Evolutionary conservation across 1,140 invertebrate genomes (phyloP).

Genomic region (Oncopodura yosiiana): DNA sequence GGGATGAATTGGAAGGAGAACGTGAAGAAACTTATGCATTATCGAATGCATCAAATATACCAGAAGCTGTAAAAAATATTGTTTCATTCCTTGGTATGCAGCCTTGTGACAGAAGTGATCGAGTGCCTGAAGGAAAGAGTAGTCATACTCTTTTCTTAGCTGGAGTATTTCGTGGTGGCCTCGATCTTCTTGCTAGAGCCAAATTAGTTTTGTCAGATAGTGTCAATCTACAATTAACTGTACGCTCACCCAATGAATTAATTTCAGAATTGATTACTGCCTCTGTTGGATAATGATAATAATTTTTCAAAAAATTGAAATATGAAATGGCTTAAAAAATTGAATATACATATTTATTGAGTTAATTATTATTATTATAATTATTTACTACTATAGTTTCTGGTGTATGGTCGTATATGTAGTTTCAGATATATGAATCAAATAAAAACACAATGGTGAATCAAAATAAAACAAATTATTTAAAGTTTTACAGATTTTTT

Average conservation of each 20-base stretch:
- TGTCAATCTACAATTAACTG: conserved; percentile 61
- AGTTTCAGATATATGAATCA: no score
- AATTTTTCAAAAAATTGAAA: neutral
- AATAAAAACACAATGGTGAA: no score
- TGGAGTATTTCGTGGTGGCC: conserved; percentile 77
- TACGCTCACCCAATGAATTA: conserved; percentile 48
- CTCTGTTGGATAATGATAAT: conserved; percentile 60
- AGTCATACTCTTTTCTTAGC: conserved; percentile 70
- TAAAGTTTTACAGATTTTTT: no score
- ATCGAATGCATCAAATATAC: conserved; percentile 64
- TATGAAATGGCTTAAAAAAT: no score
- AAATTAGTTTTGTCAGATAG: conserved; percentile 68
- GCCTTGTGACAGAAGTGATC: conserved; percentile 73
- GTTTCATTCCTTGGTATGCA: conserved; percentile 79
- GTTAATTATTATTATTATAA: no score
- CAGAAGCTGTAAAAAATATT: conserved; percentile 80
- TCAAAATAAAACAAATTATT: no score
- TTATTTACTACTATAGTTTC: no score
- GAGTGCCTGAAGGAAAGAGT: conserved; percentile 70
- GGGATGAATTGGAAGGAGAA: conserved; percentile 61
- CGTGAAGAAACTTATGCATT: conserved; percentile 82
- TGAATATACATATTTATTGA: no score
- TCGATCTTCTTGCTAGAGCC: conserved; percentile 76
- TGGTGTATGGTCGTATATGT: no score
- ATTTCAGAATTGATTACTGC: conserved; percentile 75